These are phyloP conservation scores for Apocheima hispidaria DNA, from an alignment of 2,888 invertebrate genomes.

Conservation along the genomic window DNA sequence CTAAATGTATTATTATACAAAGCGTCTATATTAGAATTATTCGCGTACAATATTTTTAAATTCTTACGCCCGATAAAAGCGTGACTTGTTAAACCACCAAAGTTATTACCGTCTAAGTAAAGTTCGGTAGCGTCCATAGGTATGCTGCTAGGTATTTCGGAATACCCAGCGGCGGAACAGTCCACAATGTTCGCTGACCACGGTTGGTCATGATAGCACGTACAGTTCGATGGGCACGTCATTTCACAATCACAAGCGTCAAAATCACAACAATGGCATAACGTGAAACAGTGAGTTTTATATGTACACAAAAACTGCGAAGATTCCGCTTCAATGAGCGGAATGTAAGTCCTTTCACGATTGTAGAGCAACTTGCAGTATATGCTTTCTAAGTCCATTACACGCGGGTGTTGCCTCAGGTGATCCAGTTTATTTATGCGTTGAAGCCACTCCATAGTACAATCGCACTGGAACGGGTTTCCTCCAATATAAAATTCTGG, in stretches of 20 bases:
- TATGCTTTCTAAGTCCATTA: constrained; percentile 95
- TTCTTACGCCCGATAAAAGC: constrained; percentile 97
- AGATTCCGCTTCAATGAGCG: constrained; percentile 94
- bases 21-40: constrained; percentile 94
- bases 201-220: constrained; percentile 97
- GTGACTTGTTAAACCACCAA: constrained; percentile 94
- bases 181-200: constrained; percentile 98
- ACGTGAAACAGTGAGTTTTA: constrained; percentile 96
- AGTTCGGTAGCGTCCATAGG: constrained; percentile 98
- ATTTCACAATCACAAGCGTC: constrained; percentile 99
- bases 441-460: constrained; percentile 98
- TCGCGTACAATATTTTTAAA: constrained; percentile 94
- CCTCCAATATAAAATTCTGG: constrained; percentile 97
- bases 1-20: constrained; percentile 96
- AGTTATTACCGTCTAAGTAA: constrained; percentile 96
- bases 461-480: constrained; percentile 97
- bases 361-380: constrained; percentile 95
- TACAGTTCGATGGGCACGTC: constrained; percentile 97
- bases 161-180: constrained; percentile 93
- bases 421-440: constrained; percentile 94
- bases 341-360: constrained; percentile 93
- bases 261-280: constrained; percentile 98
- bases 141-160: constrained; percentile 93
- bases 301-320: constrained; percentile 97
- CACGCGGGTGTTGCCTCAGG: constrained; percentile 94